Evolutionary conservation across 1,140 invertebrate genomes (phyloP).

Genomic region (Euschistus heros): DNA sequence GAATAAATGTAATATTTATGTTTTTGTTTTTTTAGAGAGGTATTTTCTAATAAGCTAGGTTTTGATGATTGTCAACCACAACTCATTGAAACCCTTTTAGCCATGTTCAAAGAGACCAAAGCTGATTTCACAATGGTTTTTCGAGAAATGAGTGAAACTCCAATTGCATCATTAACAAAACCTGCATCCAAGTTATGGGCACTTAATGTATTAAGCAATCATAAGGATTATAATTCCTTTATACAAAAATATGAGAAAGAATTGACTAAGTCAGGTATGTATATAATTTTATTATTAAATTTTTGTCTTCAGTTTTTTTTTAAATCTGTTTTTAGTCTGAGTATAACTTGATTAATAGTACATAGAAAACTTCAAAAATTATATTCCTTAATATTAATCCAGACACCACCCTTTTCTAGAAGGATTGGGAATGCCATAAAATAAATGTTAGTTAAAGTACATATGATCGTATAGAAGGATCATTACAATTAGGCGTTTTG

Average conservation of each 20-base stretch:
- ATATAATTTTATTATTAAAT: no score
- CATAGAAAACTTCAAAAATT: no score
- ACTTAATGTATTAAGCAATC: conserved; percentile 37
- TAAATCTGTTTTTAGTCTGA: no score
- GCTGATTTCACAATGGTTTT: conserved; percentile 55
- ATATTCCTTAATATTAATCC: no score
- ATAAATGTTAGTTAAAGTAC: no score
- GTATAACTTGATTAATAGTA: no score
- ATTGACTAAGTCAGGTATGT: conserved; percentile 33
- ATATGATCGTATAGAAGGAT: no score
- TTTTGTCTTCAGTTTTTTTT: no score
- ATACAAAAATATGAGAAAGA: conserved; percentile 37
- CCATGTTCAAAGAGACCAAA: conserved; percentile 48
- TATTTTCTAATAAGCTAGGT: conserved; percentile 40
- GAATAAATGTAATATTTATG: conserved; percentile 3
- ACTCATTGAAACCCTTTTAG: conserved; percentile 43
- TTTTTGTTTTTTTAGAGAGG: conserved; percentile 33
- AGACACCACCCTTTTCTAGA: no score
- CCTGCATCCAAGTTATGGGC: conserved; percentile 39
- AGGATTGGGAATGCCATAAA: no score
- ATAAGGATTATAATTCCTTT: conserved; percentile 38
- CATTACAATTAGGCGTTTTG: no score
- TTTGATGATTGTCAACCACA: conserved; percentile 38
- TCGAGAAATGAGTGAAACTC: conserved; percentile 43
- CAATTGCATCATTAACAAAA: conserved; percentile 35